Base-by-base conservation (phyloP, 2,113 vertebrate genomes). In the Cottus gobio region DNA sequence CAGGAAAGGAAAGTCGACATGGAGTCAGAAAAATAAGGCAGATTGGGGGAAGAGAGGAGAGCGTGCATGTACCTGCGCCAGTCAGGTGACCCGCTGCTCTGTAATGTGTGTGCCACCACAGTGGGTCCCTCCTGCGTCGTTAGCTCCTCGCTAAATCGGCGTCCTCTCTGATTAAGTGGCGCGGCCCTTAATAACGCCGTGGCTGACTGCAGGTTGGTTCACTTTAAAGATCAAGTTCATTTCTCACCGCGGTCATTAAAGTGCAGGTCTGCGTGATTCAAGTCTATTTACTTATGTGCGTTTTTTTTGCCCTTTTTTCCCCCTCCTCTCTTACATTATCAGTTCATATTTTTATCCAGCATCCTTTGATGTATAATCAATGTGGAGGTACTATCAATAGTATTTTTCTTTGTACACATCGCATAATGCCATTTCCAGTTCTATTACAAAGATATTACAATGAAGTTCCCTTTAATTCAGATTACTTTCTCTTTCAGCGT, bases 181-280 rank as follows among this genome's bases (percentile, higher is more conserved):
- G 58, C 74, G 30, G 71, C 58, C 83, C 77, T 86, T 94, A 93
- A 93, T 91, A 93, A 89, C 75, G 50, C 73, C 20, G 68, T 50
- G 80, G 75, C 71, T 84, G 84, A 85, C 61, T 90, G 77, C 75
- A 78, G 86, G 87, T 90, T 90, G 87, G 88, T 84, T 93, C 84
- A 71, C 85, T 92, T 79, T 91, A 93, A 94, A 94, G 92, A 95
- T 94, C 93, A 94, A 85, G 82, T 93, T 91, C 92, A 94, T 95
- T 93, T 83, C 91, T 95, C 94, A 95, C 44, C 56, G 10, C 18
- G 82, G 84, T 92, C 93, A 90, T 94, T 94, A 94, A 91, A 91
- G 73, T 75, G 61, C 77, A 63, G 76, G 73, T 77, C 84, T 84
- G 75, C 31, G 72, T 92, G 88, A 90, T 91, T 91, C 87, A 90